Base-by-base conservation (phyloP, 1,140 invertebrate genomes). In the Nixonia krombeini region DNA sequence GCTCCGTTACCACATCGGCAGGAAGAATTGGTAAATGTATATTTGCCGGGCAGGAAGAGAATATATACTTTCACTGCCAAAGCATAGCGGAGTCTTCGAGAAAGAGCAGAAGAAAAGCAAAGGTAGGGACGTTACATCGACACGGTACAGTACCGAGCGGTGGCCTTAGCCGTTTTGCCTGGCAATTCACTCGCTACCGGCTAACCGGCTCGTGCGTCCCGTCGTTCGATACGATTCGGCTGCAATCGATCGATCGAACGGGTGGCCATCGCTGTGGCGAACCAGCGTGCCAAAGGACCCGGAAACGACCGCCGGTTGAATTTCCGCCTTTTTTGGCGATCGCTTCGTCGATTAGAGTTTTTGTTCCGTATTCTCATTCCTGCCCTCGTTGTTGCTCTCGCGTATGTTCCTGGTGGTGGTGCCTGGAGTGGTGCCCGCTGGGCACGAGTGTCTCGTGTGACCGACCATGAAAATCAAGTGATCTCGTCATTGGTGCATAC, bases 41-140 rank as follows among this genome's bases (percentile, higher is more conserved):
- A 62, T 69, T 63, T 69, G 57, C 57, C 58, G 61, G 74, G 72
- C 76, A 83, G 76, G 80, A 82, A 81, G 79, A 78, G 72, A 82
- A 77, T 71, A 69, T 61, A 51, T 75, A 83, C 83, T 85, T 85
- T 85, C 83, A 84, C 83, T 82, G 72, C 72, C 74, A 79, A 82
- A 78, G 74, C 71, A 62, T 57, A 63, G 53, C 53, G 55, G 66
- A 76, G 75, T 64, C 70, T 75, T 72, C 49, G 71, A 72, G 72
- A 73, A 80, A 75, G 71, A 79, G 63, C 70, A 73, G 56, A 72
- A 69, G 67, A 76, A 76, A 64, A 62, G 50, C 59, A 46, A 57
- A 58, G 63, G 72, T 62, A 66, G 46, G 76, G 66, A 68, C 59
- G 62, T 72, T 61, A 72, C 72, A 73, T 76, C 66, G 68, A 59